Evolutionary conservation across 2,797 vertebrate genomes (phyloP).

Genomic region (Poeciliopsis infans): DNA sequence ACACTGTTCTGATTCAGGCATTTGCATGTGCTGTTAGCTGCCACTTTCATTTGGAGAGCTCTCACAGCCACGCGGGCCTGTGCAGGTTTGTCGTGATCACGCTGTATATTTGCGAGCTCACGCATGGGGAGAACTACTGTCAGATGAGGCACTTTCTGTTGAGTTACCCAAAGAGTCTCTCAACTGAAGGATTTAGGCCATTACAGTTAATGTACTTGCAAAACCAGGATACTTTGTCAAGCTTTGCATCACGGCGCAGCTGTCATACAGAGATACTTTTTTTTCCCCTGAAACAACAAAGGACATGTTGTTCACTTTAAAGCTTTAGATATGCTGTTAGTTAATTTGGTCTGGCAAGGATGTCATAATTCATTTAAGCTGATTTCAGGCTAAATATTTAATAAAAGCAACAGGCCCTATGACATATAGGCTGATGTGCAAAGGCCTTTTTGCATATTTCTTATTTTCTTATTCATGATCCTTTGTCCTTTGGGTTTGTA

Average conservation of each 20-base stretch:
- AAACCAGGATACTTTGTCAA: conserved; percentile 2
- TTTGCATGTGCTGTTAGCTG: conserved; percentile 21
- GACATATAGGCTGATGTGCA: not conserved
- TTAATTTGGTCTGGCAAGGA: not conserved
- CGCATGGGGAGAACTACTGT: conserved; percentile 20
- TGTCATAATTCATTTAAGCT: not conserved
- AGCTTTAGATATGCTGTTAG: not conserved
- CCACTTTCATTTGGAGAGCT: conserved; percentile 27
- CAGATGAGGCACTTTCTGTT: conserved; percentile 44
- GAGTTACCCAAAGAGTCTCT: conserved; percentile 56
- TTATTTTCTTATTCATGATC: not conserved
- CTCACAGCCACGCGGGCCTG: conserved; percentile 1
- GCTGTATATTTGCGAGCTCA: conserved; percentile 21
- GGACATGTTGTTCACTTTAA: not conserved
- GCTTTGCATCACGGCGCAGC: not conserved
- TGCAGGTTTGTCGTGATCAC: conserved; percentile 27
- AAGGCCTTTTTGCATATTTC: not conserved
- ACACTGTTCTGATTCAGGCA: conserved; percentile 6
- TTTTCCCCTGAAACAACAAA: conserved; percentile 15
- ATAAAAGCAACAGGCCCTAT: conserved; percentile 2
- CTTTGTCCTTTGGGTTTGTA: not conserved
- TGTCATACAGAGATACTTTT: conserved; percentile 18
- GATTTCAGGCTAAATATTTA: not conserved
- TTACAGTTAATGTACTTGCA: conserved; percentile 31
- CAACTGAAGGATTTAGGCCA: conserved; percentile 42